These are phyloP conservation scores for Colinus virginianus DNA, from an alignment of 2,113 vertebrate genomes.

Conservation along the genomic window DNA sequence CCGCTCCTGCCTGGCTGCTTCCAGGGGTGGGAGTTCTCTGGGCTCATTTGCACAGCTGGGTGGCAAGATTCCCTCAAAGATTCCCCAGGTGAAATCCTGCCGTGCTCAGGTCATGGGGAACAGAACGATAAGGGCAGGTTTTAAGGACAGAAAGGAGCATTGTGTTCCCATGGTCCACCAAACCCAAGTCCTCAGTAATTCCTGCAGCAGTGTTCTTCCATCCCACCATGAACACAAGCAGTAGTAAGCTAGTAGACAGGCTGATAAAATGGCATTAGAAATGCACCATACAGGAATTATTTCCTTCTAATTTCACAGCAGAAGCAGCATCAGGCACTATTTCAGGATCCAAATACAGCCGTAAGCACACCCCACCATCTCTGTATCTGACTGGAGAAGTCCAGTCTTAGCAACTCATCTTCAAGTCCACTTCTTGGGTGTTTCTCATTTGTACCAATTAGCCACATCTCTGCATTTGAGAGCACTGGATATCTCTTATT, in stretches of 20 bases:
- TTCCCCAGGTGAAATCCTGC: not conserved
- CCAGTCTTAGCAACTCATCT: not conserved
- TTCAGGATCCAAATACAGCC: not conserved
- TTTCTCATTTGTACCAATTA: conserved; percentile 61
- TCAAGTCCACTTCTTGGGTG: not conserved
- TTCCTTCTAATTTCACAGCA: not conserved
- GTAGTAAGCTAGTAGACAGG: not conserved
- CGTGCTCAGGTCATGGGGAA: rapidly evolving
- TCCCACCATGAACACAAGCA: rapidly evolving
- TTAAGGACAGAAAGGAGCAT: not conserved
- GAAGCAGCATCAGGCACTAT: not conserved
- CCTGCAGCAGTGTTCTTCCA: not conserved
- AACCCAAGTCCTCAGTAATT: not conserved
- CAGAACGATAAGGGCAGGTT: not conserved
- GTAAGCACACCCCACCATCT: not conserved
- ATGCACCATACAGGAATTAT: rapidly evolving
- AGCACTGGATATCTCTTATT: not conserved
- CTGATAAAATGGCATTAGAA: not conserved
- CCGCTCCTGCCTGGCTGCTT: not conserved
- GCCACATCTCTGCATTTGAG: conserved; percentile 26
- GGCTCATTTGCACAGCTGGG: not conserved
- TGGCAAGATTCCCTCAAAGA: no score
- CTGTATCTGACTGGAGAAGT: not conserved
- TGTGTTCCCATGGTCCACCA: no score
- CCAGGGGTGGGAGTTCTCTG: not conserved